Percentiles rank a stretch among this genome's conserved stretches.
These are phyloP conservation scores for Syrista parreyssii DNA, from an alignment of 2,888 invertebrate species.

Conservation along the genomic window DNA sequence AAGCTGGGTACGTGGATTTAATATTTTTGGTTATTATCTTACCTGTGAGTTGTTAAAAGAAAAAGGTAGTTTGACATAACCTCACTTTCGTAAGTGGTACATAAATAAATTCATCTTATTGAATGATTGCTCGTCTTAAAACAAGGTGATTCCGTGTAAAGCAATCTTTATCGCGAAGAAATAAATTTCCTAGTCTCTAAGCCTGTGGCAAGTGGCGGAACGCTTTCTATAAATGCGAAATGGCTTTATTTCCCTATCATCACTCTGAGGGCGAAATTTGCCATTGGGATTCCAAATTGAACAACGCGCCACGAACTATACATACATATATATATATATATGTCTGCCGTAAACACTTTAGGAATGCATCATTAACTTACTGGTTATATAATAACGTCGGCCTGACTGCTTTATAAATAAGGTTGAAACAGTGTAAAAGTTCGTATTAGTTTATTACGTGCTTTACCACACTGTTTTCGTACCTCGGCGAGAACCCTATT, in stretches of 20 bases:
- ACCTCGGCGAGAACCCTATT: not conserved
- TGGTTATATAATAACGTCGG: slow-evolving; percentile 11
- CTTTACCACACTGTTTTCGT: not conserved
- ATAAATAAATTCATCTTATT: not conserved
- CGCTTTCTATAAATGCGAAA: slow-evolving; percentile 12
- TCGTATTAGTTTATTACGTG: not conserved
- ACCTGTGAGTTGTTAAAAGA: not conserved
- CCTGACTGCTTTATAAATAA: not conserved
- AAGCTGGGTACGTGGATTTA: slow-evolving; percentile 4
- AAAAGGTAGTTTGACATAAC: not conserved
- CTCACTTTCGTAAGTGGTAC: not conserved
- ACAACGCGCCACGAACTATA: slow-evolving; percentile 10
- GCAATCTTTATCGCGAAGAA: not conserved
- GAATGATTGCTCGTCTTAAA: not conserved
- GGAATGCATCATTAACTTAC: slow-evolving; percentile 24
- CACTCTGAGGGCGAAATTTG: slow-evolving; percentile 18
- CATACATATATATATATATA: not conserved
- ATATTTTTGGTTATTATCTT: slow-evolving; percentile 14
- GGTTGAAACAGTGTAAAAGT: not conserved
- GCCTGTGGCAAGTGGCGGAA: not conserved
- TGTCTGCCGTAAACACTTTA: slow-evolving; percentile 22
- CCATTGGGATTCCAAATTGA: slow-evolving; percentile 25
- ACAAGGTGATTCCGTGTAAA: not conserved
- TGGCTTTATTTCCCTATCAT: slow-evolving; percentile 25
- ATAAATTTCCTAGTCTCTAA: not conserved